Base-by-base conservation (phyloP, 2,797 vertebrate genomes). In the Chrosomus eos region DNA sequence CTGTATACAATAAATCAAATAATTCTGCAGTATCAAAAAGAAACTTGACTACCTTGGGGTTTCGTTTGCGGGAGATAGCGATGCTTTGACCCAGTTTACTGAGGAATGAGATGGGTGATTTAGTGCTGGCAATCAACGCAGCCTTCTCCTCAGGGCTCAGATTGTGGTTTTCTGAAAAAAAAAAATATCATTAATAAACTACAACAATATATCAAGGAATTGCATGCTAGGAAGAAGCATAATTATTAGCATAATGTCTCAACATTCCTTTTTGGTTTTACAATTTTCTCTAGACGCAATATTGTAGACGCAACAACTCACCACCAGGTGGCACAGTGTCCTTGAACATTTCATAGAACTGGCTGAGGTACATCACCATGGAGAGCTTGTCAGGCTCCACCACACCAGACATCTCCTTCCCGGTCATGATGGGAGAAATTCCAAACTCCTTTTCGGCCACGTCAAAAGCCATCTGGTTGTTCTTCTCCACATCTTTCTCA, bases 291-390 rank as follows among this genome's bases (percentile, higher is more conserved):
- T 40, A 4, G 74, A 75, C 55, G 28, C 23, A 48, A 7, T 1
- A n/a, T 64, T 55, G 19, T 58, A 71, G 38, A 18, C n/a, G 9
- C 68, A 43, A 55, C 0, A 55, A 91, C 97, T 97, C 92, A 99
- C 98, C 97, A 76, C 94, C 95, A 79, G 97, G 97, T 84, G 97
- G 96, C 88, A 98, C 93, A 40, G 96, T 97, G 93, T 99, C 98
- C 94, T 95, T 98, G 92, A 99, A 99, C 98, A 99, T 99, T 94
- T 99, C 98, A 1, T 99, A 99, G 95, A 99, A 99, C 95, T 99
- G 98, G n/a, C 96, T 99, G 93, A 99, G 97, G 94, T 99, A 99
- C 97, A 99, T 98, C 92, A 99, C 98, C 98, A 99, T 99, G 0
- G 97, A 98, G 45, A 99, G 95, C 67, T 99, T 98, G 94, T 99